A percentile compares a stretch with the other conserved stretches of the same genome.
Conservation (phyloP, 1,140 invertebrate species). For the Bilobella aurantiaca region DNA sequence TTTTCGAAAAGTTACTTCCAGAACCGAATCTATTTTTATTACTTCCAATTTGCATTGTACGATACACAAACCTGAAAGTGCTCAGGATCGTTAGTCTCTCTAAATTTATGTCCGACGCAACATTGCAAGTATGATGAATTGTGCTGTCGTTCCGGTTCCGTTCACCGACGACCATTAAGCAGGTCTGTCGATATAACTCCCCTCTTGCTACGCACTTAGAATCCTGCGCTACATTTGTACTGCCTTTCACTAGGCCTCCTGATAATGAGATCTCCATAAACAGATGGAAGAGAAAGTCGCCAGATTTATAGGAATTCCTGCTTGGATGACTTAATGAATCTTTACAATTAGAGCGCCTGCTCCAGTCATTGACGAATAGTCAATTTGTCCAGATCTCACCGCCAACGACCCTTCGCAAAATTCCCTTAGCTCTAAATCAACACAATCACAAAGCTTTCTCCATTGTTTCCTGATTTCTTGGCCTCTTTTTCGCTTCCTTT, state of each 20-base stretch:
- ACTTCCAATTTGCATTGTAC: too few relatives aligned
- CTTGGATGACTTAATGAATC: conserved; percentile 31
- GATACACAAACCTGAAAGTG: too few relatives aligned
- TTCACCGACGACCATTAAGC: neutral
- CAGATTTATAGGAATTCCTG: conserved; percentile 25
- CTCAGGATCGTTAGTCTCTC: neutral
- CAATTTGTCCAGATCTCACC: neutral
- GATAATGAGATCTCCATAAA: neutral
- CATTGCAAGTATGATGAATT: neutral
- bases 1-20: too few relatives aligned
- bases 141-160: neutral
- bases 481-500: too few relatives aligned
- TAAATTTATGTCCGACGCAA: neutral
- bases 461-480: too few relatives aligned
- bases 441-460: too few relatives aligned
- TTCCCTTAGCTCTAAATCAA: too few relatives aligned
- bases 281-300: conserved; percentile 5
- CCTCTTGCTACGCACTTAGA: too few relatives aligned
- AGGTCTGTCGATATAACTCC: too few relatives aligned
- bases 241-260: neutral
- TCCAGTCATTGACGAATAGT: conserved; percentile 24
- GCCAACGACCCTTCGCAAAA: neutral
- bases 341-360: conserved; percentile 30
- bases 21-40: too few relatives aligned
- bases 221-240: neutral